Evolutionary conservation across 2,888 invertebrate genomes (phyloP), one percentile per base, ranked within the genome.

Genomic region (Ochropleura leucogaster): DNA sequence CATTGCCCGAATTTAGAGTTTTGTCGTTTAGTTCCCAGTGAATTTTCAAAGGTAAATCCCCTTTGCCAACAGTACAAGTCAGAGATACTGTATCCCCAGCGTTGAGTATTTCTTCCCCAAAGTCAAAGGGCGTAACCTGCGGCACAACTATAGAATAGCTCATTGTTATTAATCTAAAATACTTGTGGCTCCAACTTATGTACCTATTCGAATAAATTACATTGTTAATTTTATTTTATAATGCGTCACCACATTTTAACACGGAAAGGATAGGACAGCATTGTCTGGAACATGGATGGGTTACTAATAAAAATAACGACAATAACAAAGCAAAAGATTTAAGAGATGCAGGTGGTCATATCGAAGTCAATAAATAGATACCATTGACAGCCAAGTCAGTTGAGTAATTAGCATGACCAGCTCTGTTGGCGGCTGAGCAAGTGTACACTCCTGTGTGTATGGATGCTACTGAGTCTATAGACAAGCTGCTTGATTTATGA

Each of bases 111-210:
- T 98, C 97, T 88, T 98, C 98, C 74, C 98, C 98, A 91, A 98
- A 98, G 91, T 97, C 97, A 90, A 98, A 98, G 68, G 98, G 97
- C 77, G 97, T 97, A 88, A 98, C 98, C 97, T 98, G 98, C 79
- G 98, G 98, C 87, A 97, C 97, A 93, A 98, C 98, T 98, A 94
- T 79, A 80, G 75, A 89, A 90, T 72, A 82, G 46, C 64, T 68
- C 49, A 72, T 65, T 74, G 73, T 81, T 82, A 84, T 78, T 83
- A 71, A 66, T 78, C 6, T 44, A n/a, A 49, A 62, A 30, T 55
- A n/a, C 12, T 47, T 55, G 8, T 46, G 55, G 40, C 30, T 55
- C 16, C 16, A 30, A 30, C 47, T 12, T 62, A n/a, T 55, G 30
- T 14, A 4, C 42, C 18, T 70, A 20, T 51, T 62, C n/a, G 42